A percentile compares a stretch with the other conserved stretches of the same genome.
Conservation (phyloP, 2,797 vertebrate genomes). For the Ctenopoma kingsleyae region DNA sequence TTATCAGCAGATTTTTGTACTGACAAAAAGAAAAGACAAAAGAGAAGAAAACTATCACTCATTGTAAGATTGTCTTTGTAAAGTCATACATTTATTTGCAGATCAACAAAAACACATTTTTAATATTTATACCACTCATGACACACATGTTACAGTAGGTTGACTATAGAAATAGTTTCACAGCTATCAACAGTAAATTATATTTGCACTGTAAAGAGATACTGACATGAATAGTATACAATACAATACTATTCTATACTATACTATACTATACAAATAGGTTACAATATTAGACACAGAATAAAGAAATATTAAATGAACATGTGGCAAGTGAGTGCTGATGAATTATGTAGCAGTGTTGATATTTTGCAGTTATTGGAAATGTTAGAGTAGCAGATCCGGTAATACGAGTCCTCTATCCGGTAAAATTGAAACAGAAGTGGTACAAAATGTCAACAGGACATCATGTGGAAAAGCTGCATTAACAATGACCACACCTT, state of each 20-base stretch:
- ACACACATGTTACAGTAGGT: background rate
- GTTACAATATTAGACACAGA: background rate
- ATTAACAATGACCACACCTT: background rate
- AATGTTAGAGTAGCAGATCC: background rate
- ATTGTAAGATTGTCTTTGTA: too few relatives aligned
- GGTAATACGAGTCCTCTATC: background rate
- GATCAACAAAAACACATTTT: background rate
- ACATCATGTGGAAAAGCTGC: background rate
- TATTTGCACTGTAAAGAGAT: background rate
- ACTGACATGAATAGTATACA: background rate
- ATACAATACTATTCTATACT: too few relatives aligned
- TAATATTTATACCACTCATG: background rate
- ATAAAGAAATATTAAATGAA: background rate
- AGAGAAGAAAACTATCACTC: too few relatives aligned
- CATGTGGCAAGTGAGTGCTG: background rate
- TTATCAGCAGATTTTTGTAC: too few relatives aligned
- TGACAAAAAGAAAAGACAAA: too few relatives aligned
- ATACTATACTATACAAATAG: too few relatives aligned
- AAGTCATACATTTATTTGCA: too few relatives aligned
- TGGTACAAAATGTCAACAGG: background rate
- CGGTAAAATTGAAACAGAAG: background rate
- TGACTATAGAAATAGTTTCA: background rate
- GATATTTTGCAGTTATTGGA: background rate
- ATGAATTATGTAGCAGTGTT: conserved; percentile 16
- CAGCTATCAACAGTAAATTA: background rate